Evolutionary conservation across 2,888 invertebrate species (phyloP).

Genomic region (Epinotia bilunana): DNA sequence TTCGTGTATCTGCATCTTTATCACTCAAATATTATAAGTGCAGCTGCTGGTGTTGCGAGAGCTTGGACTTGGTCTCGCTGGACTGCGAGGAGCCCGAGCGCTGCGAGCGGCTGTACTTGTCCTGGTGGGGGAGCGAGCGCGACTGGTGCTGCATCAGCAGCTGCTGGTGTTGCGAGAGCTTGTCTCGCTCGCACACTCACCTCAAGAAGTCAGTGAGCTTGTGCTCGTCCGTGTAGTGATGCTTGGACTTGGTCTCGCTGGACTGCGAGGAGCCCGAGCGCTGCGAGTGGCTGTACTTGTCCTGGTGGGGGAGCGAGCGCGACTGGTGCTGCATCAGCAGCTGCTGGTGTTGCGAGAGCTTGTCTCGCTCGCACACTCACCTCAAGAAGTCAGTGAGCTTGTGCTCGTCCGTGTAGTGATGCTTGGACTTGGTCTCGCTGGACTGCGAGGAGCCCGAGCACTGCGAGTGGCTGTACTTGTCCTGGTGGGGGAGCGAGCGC

Average conservation of each 20-base stretch:
- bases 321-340: constrained; percentile 87
- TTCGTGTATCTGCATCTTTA: constrained; percentile 53
- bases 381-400: constrained; percentile 89
- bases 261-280: constrained; percentile 68
- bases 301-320: constrained; percentile 85
- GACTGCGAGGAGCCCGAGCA: constrained; percentile 68
- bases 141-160: constrained; percentile 87
- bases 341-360: constrained; percentile 82
- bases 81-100: constrained; percentile 68
- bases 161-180: constrained; percentile 82
- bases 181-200: constrained; percentile 52
- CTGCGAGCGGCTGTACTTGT: constrained; percentile 79
- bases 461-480: constrained; percentile 79
- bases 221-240: constrained; percentile 84
- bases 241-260: constrained; percentile 71
- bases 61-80: constrained; percentile 71
- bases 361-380: constrained; percentile 52
- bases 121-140: constrained; percentile 85
- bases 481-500: constrained; percentile 85
- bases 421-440: constrained; percentile 72
- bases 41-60: too few relatives aligned
- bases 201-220: constrained; percentile 89
- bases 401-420: constrained; percentile 84
- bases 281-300: constrained; percentile 79
- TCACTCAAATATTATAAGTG: too few relatives aligned